phyloP scores from a whole-genome alignment of 2,888 invertebrate species.

The Apotomis turbidana region DNA sequence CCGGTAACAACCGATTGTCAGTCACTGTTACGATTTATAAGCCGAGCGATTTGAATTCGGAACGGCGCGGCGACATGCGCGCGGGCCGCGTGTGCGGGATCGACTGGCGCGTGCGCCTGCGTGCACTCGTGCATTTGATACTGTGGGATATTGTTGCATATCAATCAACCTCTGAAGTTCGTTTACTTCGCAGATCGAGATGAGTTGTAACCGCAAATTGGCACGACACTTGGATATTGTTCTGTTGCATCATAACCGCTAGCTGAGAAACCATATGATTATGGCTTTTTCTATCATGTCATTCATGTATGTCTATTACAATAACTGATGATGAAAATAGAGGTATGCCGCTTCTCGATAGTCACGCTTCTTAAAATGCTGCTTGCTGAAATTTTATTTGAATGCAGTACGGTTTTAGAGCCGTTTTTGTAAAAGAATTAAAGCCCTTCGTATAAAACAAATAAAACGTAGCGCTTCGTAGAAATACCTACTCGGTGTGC shows the following conservation, averaged over 20 bases:
- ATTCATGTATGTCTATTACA: too few species aligned
- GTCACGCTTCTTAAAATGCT: too few species aligned
- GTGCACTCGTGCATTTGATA: slow-evolving; percentile 35
- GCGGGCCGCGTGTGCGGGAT: slow-evolving; percentile 52
- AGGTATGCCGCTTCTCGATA: too few species aligned
- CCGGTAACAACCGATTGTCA: slow-evolving; percentile 12
- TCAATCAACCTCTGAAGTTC: slow-evolving; percentile 36
- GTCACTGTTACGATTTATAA: slow-evolving; percentile 24
- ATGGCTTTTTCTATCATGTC: slow-evolving; percentile 4
- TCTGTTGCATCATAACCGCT: slow-evolving; percentile 25
- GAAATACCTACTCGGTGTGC: not conserved
- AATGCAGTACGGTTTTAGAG: too few species aligned
- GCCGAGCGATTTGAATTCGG: slow-evolving; percentile 7
- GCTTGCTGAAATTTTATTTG: too few species aligned
- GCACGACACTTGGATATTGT: slow-evolving; percentile 24
- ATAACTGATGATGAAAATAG: too few species aligned
- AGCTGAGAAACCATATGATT: slow-evolving; percentile 24
- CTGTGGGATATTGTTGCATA: slow-evolving; percentile 39
- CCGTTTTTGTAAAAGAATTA: too few species aligned
- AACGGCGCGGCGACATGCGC: slow-evolving; percentile 41
- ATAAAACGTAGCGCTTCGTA: not conserved
- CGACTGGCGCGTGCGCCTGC: slow-evolving; percentile 56
- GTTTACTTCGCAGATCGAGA: slow-evolving; percentile 35
- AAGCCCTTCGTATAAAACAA: too few species aligned
- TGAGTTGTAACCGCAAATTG: slow-evolving; percentile 32